Conservation (phyloP, 2,113 vertebrate species). For the Peromyscus leucopus region DNA sequence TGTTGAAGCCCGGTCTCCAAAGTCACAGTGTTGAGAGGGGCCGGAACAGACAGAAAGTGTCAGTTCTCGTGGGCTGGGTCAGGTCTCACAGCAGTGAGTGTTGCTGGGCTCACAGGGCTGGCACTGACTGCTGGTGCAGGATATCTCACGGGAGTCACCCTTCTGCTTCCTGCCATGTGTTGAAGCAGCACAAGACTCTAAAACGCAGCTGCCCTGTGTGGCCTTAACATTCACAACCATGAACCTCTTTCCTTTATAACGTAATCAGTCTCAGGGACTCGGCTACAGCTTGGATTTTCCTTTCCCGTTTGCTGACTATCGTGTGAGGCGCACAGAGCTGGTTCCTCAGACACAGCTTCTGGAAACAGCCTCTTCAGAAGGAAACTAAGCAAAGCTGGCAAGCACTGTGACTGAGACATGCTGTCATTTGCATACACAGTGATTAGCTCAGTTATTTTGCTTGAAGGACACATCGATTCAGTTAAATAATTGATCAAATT, state of each 20-base stretch:
- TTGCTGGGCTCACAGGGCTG: neutral
- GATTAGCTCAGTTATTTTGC: slow-evolving; percentile 8
- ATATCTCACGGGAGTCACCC: neutral
- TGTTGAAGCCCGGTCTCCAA: neutral
- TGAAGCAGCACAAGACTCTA: neutral
- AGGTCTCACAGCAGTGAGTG: neutral
- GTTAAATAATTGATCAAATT: neutral
- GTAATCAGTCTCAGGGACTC: neutral
- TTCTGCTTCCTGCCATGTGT: neutral
- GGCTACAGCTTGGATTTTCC: neutral
- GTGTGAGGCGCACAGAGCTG: rapidly evolving
- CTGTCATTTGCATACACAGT: neutral
- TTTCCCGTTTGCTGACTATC: neutral
- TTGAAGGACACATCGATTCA: neutral
- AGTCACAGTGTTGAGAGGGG: neutral
- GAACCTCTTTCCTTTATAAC: neutral
- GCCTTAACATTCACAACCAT: neutral
- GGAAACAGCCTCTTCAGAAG: neutral
- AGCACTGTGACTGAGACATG: neutral
- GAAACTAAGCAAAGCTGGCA: neutral
- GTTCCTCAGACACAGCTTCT: neutral
- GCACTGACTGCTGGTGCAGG: rapidly evolving
- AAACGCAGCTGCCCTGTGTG: neutral
- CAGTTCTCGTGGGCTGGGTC: neutral
- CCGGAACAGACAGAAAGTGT: neutral